Evolutionary conservation across 2,888 invertebrate genomes (phyloP), one percentile per base, ranked within the genome.

Genomic region (Drosophila cognata): DNA sequence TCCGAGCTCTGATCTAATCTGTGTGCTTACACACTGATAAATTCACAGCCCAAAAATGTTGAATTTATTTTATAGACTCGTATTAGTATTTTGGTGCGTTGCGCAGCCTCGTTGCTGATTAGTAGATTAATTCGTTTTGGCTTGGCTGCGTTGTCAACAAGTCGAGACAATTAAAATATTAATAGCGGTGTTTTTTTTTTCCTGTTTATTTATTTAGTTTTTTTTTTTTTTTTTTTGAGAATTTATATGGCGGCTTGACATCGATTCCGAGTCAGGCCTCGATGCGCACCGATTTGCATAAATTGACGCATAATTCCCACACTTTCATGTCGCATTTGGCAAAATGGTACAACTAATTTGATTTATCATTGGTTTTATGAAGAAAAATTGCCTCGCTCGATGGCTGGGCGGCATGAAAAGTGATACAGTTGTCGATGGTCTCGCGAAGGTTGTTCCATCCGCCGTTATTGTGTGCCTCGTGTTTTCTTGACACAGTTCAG

Each of bases 141-240:
- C 38, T 68, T 59, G 68, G 56, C 52, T 71, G 74, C 63, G 82
- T 78, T 89, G 86, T 89, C 90, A 86, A 81, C 86, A 79, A 82
- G 71, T 83, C 70, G 81, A 81, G 71, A 76, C 86, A 89, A 77
- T 86, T 89, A 82, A 88, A 90, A 82, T 86, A 88, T 85, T 86
- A 86, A 79, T 73, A 76, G 56, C 61, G 48, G 55, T 71, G 65
- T 33, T 31, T 66, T 50, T 63, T 41, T 51, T 25, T 35, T n/a
- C 8, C 35, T 62, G 50, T 56, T 38, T 53, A n/a, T 53, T 35
- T 21, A 21, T 21, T 21, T 21, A 21, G 21, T 36, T 33, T 58
- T 6, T 8, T 50, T 2, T 21, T n/a, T 43, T 56, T 13, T 53
- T 29, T 51, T 51, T 16, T 66, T 51, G 63, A 73, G 72, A 70